phyloP scores from a whole-genome alignment of 2,113 vertebrate genomes.

The Crotalus helleri region DNA sequence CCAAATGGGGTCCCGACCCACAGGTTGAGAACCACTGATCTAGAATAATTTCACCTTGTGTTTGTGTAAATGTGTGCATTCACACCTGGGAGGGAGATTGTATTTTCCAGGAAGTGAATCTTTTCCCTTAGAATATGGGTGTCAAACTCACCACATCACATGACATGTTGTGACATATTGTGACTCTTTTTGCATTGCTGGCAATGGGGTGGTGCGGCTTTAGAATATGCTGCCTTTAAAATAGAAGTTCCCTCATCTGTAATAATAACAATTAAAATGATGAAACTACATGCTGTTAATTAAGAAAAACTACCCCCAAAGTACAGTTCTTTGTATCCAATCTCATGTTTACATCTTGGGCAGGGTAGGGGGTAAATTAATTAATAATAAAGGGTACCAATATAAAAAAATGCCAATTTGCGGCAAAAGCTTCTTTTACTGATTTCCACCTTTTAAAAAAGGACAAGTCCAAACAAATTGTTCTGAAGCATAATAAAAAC shows the following conservation, averaged over 20 bases:
- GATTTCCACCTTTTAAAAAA: slow-evolving; percentile 5
- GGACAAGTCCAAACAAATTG: slow-evolving; percentile 30
- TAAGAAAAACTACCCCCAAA: not conserved
- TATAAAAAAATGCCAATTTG: not conserved
- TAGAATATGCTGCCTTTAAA: not conserved
- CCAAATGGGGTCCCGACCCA: too few relatives aligned
- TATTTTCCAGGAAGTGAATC: not conserved
- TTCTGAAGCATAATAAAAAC: slow-evolving; percentile 52
- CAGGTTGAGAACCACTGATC: too few relatives aligned
- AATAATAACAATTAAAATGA: not conserved
- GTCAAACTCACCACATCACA: too few relatives aligned
- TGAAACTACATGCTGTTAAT: not conserved
- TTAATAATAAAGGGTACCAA: not conserved
- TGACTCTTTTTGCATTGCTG: too few relatives aligned
- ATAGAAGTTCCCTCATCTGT: not conserved
- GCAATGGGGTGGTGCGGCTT: too few relatives aligned
- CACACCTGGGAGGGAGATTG: not conserved
- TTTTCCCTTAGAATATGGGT: not conserved
- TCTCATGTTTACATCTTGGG: not conserved
- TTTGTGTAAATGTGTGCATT: not conserved
- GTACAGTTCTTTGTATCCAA: not conserved
- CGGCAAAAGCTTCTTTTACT: not conserved
- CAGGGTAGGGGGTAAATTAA: not conserved
- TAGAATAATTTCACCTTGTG: not conserved
- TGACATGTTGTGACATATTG: too few relatives aligned